These are phyloP conservation scores for Ficedula albicollis DNA, from an alignment of 2,797 vertebrate species.

Conservation along the genomic window DNA sequence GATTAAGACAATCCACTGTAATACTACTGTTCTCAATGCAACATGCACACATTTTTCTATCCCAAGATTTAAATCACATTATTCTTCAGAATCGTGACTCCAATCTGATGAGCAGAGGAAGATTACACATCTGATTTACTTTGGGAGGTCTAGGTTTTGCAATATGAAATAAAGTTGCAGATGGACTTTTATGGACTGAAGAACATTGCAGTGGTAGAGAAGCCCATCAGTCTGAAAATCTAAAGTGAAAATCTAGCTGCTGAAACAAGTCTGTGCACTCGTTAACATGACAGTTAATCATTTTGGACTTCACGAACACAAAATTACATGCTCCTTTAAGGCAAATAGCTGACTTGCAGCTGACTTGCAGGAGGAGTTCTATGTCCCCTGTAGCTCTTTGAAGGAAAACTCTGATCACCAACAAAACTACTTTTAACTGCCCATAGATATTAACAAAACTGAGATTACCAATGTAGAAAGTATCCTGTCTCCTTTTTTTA, in stretches of 20 bases:
- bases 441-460: not conserved
- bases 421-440: not conserved
- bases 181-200: not conserved
- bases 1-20: not conserved
- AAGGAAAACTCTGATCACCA: not conserved
- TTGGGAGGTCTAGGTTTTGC: not conserved
- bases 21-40: not conserved
- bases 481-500: not conserved
- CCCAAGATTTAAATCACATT: not conserved
- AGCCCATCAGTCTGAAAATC: not conserved
- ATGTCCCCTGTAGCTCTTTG: not conserved
- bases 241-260: not conserved
- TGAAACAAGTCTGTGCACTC: not conserved
- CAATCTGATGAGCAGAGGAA: not conserved
- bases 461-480: not conserved
- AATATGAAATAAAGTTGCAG: not conserved
- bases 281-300: not conserved
- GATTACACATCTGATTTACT: not conserved
- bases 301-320: not conserved
- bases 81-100: not conserved
- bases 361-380: not conserved
- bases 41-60: fast-evolving
- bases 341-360: not conserved
- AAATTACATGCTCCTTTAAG: not conserved
- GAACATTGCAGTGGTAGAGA: not conserved